Evolutionary conservation across 2,113 vertebrate genomes (phyloP).

Genomic region (Catharus bicknelli): DNA sequence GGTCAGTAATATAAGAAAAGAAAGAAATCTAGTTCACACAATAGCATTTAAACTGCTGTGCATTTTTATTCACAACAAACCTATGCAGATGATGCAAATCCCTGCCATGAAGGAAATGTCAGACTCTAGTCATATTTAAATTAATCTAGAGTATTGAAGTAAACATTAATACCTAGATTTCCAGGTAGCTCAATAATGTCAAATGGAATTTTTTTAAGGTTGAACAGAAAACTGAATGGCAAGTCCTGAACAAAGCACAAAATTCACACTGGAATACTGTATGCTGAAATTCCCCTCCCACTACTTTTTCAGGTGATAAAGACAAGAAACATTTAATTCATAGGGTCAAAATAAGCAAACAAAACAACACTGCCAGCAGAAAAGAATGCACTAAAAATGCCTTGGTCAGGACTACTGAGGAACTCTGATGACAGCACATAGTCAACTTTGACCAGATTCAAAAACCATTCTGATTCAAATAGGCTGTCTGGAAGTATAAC

Average conservation of each 20-base stretch:
- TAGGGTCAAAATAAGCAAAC: not conserved
- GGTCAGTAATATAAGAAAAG: not conserved
- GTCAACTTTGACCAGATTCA: not conserved
- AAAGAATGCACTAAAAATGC: not conserved
- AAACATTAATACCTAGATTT: not conserved
- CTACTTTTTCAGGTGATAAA: not conserved
- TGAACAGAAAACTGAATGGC: not conserved
- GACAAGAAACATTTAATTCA: not conserved
- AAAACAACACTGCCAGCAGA: not conserved
- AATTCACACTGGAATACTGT: fast-evolving
- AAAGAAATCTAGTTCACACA: not conserved
- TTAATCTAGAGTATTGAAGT: not conserved
- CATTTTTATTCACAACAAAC: not conserved
- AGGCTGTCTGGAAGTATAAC: not conserved
- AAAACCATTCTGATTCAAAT: not conserved
- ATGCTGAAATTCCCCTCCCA: not conserved
- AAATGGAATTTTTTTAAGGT: not conserved
- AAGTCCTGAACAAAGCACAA: not conserved
- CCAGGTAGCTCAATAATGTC: not conserved
- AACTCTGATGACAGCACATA: not conserved
- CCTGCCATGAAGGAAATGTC: not conserved
- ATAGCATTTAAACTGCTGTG: not conserved
- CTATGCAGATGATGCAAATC: not conserved
- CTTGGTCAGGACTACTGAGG: not conserved
- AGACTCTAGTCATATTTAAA: not conserved